These are phyloP conservation scores for Chionodraco myersi DNA, from an alignment of 2,113 vertebrate genomes.

Conservation along the genomic window DNA sequence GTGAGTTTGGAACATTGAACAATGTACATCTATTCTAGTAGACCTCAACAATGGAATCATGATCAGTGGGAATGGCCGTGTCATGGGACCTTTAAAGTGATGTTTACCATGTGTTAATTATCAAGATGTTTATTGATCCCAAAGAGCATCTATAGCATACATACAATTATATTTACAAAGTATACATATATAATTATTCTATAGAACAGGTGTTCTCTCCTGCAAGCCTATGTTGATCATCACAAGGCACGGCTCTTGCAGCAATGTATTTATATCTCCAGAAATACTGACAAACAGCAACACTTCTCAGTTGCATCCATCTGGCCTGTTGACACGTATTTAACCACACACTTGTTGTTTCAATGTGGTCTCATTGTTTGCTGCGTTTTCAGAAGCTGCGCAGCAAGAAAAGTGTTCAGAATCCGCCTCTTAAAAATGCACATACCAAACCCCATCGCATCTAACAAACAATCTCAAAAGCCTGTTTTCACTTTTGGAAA, in stretches of 20 bases:
- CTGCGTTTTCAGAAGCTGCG: constrained; percentile 5
- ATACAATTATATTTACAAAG: too few relatives aligned
- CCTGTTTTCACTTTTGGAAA: constrained; percentile 13
- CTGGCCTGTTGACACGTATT: constrained; percentile 18
- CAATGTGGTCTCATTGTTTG: constrained; percentile 14
- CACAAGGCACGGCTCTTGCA: neutral
- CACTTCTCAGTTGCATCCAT: constrained; percentile 10
- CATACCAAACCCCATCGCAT: neutral
- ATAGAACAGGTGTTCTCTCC: too few relatives aligned
- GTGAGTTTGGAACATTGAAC: too few relatives aligned
- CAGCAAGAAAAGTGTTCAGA: neutral
- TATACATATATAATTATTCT: too few relatives aligned
- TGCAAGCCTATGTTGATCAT: neutral
- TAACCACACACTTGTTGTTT: neutral
- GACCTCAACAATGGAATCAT: too few relatives aligned
- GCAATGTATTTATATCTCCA: neutral
- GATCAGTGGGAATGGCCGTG: too few relatives aligned
- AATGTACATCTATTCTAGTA: too few relatives aligned
- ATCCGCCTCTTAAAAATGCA: neutral
- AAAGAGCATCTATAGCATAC: too few relatives aligned
- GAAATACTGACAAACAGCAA: constrained; percentile 14
- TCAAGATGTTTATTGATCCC: too few relatives aligned
- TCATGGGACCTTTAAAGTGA: too few relatives aligned
- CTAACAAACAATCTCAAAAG: constrained; percentile 14
- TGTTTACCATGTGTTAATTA: too few relatives aligned